Evolutionary conservation across 1,140 invertebrate genomes (phyloP).

Genomic region (Pectinophora gossypiella): DNA sequence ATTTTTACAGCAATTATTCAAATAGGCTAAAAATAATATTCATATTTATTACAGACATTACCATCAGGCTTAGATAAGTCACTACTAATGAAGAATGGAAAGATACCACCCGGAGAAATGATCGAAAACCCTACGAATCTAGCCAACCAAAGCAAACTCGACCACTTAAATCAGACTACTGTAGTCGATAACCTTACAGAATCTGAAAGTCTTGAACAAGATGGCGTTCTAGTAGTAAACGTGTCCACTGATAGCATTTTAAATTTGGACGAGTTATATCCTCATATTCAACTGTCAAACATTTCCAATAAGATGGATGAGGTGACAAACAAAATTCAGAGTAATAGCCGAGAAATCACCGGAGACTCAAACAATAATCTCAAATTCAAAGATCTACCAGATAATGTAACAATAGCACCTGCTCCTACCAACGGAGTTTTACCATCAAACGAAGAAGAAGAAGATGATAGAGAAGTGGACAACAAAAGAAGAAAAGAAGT

Average conservation of each 20-base stretch:
- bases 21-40: too few species aligned
- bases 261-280: slow-evolving; percentile 63
- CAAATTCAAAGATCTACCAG: slow-evolving; percentile 59
- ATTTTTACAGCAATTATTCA: too few species aligned
- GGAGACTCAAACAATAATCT: slow-evolving; percentile 66
- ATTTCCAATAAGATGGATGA: slow-evolving; percentile 62
- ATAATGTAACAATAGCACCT: slow-evolving; percentile 59
- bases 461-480: slow-evolving; percentile 33
- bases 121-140: slow-evolving; percentile 31
- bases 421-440: slow-evolving; percentile 65
- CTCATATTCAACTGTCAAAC: slow-evolving; percentile 49
- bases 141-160: slow-evolving; percentile 33
- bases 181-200: slow-evolving; percentile 58
- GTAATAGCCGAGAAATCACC: slow-evolving; percentile 71
- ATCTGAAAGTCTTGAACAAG: slow-evolving; percentile 69
- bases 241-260: slow-evolving; percentile 68
- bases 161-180: slow-evolving; percentile 16
- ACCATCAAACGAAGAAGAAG: slow-evolving; percentile 43
- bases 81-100: slow-evolving; percentile 57
- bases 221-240: slow-evolving; percentile 69
- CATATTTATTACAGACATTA: slow-evolving; percentile 45
- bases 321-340: slow-evolving; percentile 71
- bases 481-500: slow-evolving; percentile 43
- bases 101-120: slow-evolving; percentile 50
- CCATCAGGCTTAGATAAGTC: slow-evolving; percentile 60